Conservation (phyloP, 1,140 invertebrate genomes). For the Cryptotermes secundus region DNA sequence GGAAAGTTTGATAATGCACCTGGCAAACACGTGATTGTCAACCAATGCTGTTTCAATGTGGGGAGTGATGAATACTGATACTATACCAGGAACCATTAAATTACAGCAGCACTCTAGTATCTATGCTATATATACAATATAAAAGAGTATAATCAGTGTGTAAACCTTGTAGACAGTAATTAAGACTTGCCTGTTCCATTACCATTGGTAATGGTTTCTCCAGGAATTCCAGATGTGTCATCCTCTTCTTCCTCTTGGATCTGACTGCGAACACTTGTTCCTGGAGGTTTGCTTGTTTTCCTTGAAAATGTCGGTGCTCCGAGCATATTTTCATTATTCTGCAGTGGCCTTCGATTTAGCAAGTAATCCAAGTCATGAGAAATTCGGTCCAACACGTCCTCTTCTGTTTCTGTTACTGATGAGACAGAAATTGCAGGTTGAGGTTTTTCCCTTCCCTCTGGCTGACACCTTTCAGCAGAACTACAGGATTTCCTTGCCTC, state of each 20-base stretch:
- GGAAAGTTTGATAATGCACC: too few species aligned
- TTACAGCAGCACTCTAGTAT: too few species aligned
- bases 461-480: constrained; percentile 29
- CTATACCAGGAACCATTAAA: too few species aligned
- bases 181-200: neutral
- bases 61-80: too few species aligned
- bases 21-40: too few species aligned
- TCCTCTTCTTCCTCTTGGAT: constrained; percentile 33
- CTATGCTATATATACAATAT: neutral
- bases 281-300: constrained; percentile 29
- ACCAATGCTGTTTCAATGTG: too few species aligned
- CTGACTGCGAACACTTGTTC: constrained; percentile 19
- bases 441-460: constrained; percentile 33
- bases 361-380: constrained; percentile 73
- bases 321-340: constrained; percentile 7
- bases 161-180: neutral
- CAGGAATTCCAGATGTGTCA: neutral
- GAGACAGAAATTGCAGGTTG: neutral
- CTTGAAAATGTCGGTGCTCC: constrained; percentile 24
- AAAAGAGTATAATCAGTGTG: neutral
- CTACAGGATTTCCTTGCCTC: neutral
- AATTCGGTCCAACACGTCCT: constrained; percentile 69
- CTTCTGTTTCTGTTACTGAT: constrained; percentile 35
- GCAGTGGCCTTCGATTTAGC: constrained; percentile 57
- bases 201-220: neutral